Percentiles rank a stretch among this genome's conserved stretches.
Evolutionary conservation across 2,797 vertebrate species (phyloP).

Genomic region (Gastrophryne carolinensis): DNA sequence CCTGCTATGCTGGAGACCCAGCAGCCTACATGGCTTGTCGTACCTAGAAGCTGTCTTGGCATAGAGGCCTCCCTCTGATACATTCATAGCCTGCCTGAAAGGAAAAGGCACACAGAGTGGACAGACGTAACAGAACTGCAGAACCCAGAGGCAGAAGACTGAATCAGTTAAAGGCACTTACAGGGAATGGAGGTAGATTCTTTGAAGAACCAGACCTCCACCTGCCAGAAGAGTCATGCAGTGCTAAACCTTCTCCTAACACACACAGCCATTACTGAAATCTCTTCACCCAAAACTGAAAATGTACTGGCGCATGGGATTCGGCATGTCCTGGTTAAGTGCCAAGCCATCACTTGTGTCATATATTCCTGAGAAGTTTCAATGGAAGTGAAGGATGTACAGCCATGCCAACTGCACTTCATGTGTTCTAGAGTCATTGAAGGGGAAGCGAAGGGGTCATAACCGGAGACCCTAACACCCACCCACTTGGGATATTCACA

Average conservation of each 20-base stretch:
- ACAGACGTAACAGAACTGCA: constrained; percentile 6
- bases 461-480: too few relatives aligned
- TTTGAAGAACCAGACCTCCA: neutral
- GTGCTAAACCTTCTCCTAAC: neutral
- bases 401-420: neutral
- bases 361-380: neutral
- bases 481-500: too few relatives aligned
- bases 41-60: neutral
- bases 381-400: neutral
- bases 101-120: constrained; percentile 34
- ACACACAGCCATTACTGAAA: too few relatives aligned
- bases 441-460: too few relatives aligned
- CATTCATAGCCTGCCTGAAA: constrained; percentile 6
- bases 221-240: constrained; percentile 1
- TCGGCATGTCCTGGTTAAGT: neutral
- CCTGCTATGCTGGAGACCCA: neutral
- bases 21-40: neutral
- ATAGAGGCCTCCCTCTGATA: neutral
- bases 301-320: neutral
- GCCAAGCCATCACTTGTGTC: neutral
- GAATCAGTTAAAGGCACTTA: constrained; percentile 47
- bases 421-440: too few relatives aligned
- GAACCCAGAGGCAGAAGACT: constrained; percentile 17
- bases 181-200: neutral
- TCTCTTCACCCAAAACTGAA: neutral